These are phyloP conservation scores for Poecilus cupreus DNA, from an alignment of 2,888 invertebrate species.

Conservation along the genomic window DNA sequence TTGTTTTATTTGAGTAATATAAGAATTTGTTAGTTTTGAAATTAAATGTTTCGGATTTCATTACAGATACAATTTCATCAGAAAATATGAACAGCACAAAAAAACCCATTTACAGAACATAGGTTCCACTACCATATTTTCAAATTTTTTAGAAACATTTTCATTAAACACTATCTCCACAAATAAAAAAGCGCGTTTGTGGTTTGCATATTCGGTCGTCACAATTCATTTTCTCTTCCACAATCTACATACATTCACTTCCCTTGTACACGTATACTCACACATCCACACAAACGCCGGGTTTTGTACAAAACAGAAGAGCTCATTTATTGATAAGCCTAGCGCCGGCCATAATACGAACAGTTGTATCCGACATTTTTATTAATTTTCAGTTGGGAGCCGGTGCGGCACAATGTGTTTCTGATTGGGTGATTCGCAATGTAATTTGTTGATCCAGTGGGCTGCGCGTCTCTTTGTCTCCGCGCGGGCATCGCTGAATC, in stretches of 20 bases:
- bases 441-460: slow-evolving; percentile 71
- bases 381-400: slow-evolving; percentile 58
- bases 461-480: slow-evolving; percentile 62
- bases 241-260: background rate
- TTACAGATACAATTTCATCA: slow-evolving; percentile 33
- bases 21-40: background rate
- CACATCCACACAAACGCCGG: background rate
- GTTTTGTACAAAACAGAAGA: slow-evolving; percentile 45
- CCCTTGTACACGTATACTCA: background rate
- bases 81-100: background rate
- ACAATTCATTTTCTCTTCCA: slow-evolving; percentile 37
- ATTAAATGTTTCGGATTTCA: slow-evolving; percentile 26
- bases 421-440: slow-evolving; percentile 74
- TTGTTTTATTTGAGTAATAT: too few relatives aligned
- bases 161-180: slow-evolving; percentile 21
- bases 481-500: slow-evolving; percentile 68
- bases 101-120: slow-evolving; percentile 20
- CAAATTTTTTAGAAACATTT: slow-evolving; percentile 8
- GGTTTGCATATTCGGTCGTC: slow-evolving; percentile 43
- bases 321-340: slow-evolving; percentile 56
- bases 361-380: slow-evolving; percentile 59
- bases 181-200: slow-evolving; percentile 25
- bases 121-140: slow-evolving; percentile 30
- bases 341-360: slow-evolving; percentile 46
- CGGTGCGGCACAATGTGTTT: slow-evolving; percentile 70